phyloP scores from a whole-genome alignment of 2,888 invertebrate species.

The Anagyrus pseudococci region DNA sequence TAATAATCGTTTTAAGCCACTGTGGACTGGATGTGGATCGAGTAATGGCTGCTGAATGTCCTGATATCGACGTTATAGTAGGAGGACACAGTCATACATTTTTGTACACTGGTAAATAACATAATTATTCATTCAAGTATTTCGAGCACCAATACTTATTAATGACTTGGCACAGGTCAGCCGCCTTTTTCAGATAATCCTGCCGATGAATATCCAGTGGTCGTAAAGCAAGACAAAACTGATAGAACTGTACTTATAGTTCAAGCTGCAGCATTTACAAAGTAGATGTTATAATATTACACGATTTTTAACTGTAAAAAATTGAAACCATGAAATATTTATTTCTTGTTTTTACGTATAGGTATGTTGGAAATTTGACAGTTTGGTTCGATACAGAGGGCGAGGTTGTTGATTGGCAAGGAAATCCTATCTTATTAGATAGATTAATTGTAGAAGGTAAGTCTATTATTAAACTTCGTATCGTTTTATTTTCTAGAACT shows the following conservation, averaged over 20 bases:
- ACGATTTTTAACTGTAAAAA: conserved; percentile 24
- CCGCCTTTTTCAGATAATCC: conserved; percentile 56
- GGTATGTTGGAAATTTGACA: conserved; percentile 79
- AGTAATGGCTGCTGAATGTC: conserved; percentile 70
- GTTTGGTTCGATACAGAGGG: conserved; percentile 75
- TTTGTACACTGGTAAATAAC: conserved; percentile 68
- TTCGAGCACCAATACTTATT: no score
- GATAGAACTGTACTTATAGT: conserved; percentile 71
- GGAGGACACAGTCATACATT: conserved; percentile 86
- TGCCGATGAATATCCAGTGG: conserved; percentile 74
- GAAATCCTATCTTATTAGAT: conserved; percentile 75
- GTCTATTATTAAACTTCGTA: no score
- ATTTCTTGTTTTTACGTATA: conserved; percentile 40
- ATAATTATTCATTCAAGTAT: no score
- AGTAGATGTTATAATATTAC: conserved; percentile 54
- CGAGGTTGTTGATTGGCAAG: conserved; percentile 71
- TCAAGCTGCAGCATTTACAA: conserved; percentile 77
- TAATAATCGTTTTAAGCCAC: conserved; percentile 83
- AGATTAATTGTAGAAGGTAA: conserved; percentile 70
- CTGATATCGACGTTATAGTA: conserved; percentile 79
- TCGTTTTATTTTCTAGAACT: no score
- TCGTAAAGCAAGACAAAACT: conserved; percentile 67
- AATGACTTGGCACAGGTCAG: no score
- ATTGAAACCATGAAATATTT: neutral
- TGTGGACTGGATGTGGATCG: conserved; percentile 75